phyloP scores from a whole-genome alignment of 2,797 vertebrate species.

The Betta splendens region DNA sequence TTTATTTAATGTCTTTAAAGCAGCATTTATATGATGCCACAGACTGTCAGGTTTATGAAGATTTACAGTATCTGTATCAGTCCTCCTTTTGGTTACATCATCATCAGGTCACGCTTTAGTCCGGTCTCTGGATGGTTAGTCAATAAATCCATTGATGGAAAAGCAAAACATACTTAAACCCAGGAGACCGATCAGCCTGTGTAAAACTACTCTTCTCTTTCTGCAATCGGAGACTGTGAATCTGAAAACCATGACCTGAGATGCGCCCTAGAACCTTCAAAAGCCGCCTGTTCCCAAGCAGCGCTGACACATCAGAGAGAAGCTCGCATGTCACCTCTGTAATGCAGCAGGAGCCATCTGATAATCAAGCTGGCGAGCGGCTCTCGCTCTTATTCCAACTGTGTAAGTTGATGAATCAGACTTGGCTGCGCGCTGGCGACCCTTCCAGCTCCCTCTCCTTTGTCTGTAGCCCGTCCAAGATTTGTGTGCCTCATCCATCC shows the following conservation, averaged over 20 bases:
- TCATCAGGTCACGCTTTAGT: background rate
- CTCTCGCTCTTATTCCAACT: slow-evolving; percentile 67
- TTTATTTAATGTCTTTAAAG: slow-evolving; percentile 18
- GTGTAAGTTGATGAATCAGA: slow-evolving; percentile 76
- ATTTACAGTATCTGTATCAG: background rate
- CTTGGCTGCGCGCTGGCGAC: slow-evolving; percentile 59
- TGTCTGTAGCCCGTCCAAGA: slow-evolving; percentile 57
- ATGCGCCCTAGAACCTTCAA: slow-evolving; percentile 41
- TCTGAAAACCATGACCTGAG: slow-evolving; percentile 29
- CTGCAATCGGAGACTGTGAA: slow-evolving; percentile 29
- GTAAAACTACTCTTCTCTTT: slow-evolving; percentile 18
- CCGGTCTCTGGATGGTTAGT: too few relatives aligned
- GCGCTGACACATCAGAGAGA: slow-evolving; percentile 59
- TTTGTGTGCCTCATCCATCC: slow-evolving; percentile 52
- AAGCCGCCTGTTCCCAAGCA: slow-evolving; percentile 21
- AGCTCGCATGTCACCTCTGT: slow-evolving; percentile 61
- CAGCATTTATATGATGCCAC: slow-evolving; percentile 3
- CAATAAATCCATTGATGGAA: too few relatives aligned
- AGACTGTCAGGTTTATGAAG: background rate
- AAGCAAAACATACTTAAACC: too few relatives aligned
- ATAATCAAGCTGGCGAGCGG: slow-evolving; percentile 72
- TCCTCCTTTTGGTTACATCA: background rate
- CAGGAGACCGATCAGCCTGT: slow-evolving; percentile 7
- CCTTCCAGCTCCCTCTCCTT: slow-evolving; percentile 39
- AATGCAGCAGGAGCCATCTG: slow-evolving; percentile 66